Evolutionary conservation across 2,797 vertebrate genomes (phyloP).

Genomic region (Spea hammondii): DNA sequence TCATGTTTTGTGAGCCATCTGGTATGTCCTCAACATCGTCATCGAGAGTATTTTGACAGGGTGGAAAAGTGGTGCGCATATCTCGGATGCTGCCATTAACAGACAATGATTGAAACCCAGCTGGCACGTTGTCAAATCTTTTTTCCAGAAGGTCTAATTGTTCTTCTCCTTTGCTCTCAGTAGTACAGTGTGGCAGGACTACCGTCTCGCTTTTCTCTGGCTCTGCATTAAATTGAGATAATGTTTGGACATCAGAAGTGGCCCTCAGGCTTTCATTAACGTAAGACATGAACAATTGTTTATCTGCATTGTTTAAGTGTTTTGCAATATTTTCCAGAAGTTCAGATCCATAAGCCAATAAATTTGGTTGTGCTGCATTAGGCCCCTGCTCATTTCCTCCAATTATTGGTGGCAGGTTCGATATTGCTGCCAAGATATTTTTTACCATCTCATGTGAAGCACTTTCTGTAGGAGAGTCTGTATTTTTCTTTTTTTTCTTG

Average conservation of each 20-base stretch:
- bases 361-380: constrained; percentile 62
- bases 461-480: constrained; percentile 59
- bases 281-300: constrained; percentile 67
- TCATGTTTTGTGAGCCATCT: constrained; percentile 43
- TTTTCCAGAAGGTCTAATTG: constrained; percentile 56
- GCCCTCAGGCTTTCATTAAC: constrained; percentile 73
- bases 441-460: constrained; percentile 62
- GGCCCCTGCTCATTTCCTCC: constrained; percentile 60
- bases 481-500: constrained; percentile 73
- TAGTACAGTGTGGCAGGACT: constrained; percentile 62
- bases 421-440: constrained; percentile 67
- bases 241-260: constrained; percentile 58
- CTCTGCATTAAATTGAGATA: constrained; percentile 66
- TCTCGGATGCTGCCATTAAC: constrained; percentile 69
- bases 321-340: constrained; percentile 68
- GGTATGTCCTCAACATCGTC: constrained; percentile 53
- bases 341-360: constrained; percentile 66
- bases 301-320: constrained; percentile 70
- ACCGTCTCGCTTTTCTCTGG: constrained; percentile 70
- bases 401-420: constrained; percentile 61
- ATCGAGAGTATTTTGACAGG: constrained; percentile 43
- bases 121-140: not conserved
- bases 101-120: constrained; percentile 44
- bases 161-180: constrained; percentile 55
- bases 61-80: constrained; percentile 53